Conservation (phyloP, 2,888 invertebrate species). For the Halictus quadricinctus region DNA sequence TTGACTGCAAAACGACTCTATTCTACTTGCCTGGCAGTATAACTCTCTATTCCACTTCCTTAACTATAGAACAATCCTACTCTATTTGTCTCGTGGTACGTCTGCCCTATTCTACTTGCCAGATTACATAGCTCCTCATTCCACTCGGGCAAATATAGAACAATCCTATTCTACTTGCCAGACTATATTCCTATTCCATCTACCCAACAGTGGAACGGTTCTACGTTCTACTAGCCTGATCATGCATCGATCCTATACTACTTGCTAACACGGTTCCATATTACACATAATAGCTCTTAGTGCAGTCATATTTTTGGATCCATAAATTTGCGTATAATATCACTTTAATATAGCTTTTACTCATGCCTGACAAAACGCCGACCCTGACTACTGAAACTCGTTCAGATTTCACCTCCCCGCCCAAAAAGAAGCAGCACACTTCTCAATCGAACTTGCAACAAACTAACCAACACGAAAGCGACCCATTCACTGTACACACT, state of each 20-base stretch:
- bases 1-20: neutral
- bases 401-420: no score
- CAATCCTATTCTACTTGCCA: neutral
- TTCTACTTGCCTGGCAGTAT: neutral
- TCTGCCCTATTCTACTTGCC: neutral
- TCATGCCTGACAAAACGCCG: no score
- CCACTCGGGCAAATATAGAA: neutral
- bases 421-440: no score
- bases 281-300: no score
- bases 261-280: no score
- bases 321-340: no score
- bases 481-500: neutral
- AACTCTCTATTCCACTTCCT: neutral
- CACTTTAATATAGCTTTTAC: no score
- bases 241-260: neutral
- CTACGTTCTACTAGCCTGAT: neutral
- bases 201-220: neutral
- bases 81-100: neutral
- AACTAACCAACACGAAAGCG: neutral
- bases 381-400: no score
- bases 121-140: neutral
- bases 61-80: neutral
- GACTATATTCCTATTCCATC: neutral
- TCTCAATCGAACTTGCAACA: neutral
- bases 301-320: no score